Conservation (phyloP, 2,113 vertebrate genomes). For the Hippocampus zosterae region DNA sequence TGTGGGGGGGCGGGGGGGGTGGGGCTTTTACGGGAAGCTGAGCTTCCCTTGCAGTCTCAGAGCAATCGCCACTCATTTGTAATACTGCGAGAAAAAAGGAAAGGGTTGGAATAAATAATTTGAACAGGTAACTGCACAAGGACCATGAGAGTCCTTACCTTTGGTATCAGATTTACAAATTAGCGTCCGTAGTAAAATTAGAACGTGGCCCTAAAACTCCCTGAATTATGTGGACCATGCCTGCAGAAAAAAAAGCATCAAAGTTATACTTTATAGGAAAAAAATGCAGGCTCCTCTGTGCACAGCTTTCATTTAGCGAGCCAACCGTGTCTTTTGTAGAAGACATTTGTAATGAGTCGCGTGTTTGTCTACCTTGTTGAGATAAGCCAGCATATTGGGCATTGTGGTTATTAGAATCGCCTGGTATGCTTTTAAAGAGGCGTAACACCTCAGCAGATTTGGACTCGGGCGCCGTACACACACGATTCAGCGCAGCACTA, state of each 20-base stretch:
- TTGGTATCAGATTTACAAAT: too few species aligned
- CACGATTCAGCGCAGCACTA: slow-evolving; percentile 33
- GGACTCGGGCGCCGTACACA: slow-evolving; percentile 13
- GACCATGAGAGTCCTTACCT: too few species aligned
- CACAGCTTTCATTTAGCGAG: slow-evolving; percentile 26
- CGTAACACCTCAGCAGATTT: slow-evolving; percentile 38
- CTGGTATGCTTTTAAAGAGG: slow-evolving; percentile 46
- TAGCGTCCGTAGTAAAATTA: too few species aligned
- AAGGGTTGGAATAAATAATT: too few species aligned
- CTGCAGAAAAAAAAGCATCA: neutral
- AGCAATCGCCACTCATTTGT: too few species aligned
- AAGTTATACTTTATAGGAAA: slow-evolving; percentile 6
- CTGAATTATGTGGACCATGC: neutral
- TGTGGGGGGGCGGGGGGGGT: too few species aligned
- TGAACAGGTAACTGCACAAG: too few species aligned
- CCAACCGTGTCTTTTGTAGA: slow-evolving; percentile 42
- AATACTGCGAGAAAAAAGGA: too few species aligned
- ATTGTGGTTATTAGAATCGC: slow-evolving; percentile 53
- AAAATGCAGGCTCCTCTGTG: slow-evolving; percentile 32
- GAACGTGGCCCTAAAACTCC: too few species aligned
- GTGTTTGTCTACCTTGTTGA: slow-evolving; percentile 57
- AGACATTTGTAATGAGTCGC: slow-evolving; percentile 61
- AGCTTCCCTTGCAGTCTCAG: too few species aligned
- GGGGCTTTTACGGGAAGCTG: too few species aligned
- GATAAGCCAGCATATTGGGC: slow-evolving; percentile 45